A percentile compares a stretch with the other conserved stretches of the same genome.
These are phyloP conservation scores for Acrocephalus scirpaceus DNA, from an alignment of 2,797 vertebrate species.

Conservation along the genomic window DNA sequence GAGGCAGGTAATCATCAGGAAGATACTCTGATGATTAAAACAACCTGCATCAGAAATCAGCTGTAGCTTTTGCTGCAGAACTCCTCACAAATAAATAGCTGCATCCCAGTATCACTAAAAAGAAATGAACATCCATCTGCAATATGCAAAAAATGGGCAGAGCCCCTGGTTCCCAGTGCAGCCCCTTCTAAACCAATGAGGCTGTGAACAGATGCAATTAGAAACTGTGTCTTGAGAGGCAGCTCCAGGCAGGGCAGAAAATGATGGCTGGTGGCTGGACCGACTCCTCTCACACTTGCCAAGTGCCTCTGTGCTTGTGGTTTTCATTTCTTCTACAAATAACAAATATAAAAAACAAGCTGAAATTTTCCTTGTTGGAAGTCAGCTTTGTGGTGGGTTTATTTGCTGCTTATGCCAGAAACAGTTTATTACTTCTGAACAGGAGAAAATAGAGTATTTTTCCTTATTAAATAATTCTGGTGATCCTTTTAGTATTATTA, in stretches of 20 bases:
- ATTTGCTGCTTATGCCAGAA: background rate
- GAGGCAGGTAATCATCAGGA: background rate
- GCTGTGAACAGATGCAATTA: background rate
- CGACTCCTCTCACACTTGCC: rapidly evolving
- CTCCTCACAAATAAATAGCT: background rate
- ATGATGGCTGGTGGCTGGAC: background rate
- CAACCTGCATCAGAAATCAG: background rate
- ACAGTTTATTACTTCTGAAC: background rate
- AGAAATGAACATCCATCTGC: background rate
- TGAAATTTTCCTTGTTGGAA: background rate
- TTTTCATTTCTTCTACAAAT: background rate
- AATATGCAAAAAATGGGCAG: rapidly evolving
- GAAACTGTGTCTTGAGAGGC: background rate
- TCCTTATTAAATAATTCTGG: background rate
- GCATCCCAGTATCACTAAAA: background rate
- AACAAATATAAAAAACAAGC: background rate
- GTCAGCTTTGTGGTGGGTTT: background rate
- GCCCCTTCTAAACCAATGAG: background rate
- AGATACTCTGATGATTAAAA: background rate
- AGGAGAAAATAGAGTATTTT: background rate
- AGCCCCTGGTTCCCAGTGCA: background rate
- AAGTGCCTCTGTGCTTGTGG: background rate
- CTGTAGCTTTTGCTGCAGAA: background rate
- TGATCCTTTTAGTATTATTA: background rate
- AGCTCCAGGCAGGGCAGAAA: background rate